A percentile compares a stretch with the other conserved stretches of the same genome.
These are phyloP conservation scores for Lepus timidus DNA, from an alignment of 2,113 vertebrate species.

Conservation along the genomic window DNA sequence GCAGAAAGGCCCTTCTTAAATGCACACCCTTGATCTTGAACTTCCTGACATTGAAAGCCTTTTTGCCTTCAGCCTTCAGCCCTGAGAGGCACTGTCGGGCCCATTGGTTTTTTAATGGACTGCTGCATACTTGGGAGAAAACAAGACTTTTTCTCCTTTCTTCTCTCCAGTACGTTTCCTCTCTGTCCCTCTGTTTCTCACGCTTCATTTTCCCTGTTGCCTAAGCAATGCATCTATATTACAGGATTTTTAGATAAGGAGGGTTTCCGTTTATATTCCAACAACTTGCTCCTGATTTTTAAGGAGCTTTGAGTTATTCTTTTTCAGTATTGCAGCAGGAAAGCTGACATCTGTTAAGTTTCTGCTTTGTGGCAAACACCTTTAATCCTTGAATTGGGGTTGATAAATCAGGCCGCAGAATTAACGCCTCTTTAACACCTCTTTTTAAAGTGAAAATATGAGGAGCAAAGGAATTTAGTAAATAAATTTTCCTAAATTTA, in stretches of 20 bases:
- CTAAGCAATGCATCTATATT: not conserved
- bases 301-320: not conserved
- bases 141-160: not conserved
- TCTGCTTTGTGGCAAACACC: not conserved
- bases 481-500: conserved; percentile 53
- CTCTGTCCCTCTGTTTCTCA: not conserved
- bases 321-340: not conserved
- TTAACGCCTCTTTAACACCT: not conserved
- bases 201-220: conserved; percentile 10
- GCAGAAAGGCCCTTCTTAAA: not conserved
- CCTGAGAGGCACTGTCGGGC: not conserved
- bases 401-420: not conserved
- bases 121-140: conserved; percentile 1
- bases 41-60: not conserved
- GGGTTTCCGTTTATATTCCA: conserved; percentile 24
- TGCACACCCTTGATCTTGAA: not conserved
- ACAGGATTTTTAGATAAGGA: conserved; percentile 41
- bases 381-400: not conserved
- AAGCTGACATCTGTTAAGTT: not conserved
- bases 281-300: not conserved
- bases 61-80: not conserved
- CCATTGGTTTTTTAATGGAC: not conserved
- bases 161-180: not conserved
- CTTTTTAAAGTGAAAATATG: conserved; percentile 59
- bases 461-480: conserved; percentile 57